Base-by-base conservation (phyloP, 2,797 vertebrate genomes). In the Arremon brunneinucha region DNA sequence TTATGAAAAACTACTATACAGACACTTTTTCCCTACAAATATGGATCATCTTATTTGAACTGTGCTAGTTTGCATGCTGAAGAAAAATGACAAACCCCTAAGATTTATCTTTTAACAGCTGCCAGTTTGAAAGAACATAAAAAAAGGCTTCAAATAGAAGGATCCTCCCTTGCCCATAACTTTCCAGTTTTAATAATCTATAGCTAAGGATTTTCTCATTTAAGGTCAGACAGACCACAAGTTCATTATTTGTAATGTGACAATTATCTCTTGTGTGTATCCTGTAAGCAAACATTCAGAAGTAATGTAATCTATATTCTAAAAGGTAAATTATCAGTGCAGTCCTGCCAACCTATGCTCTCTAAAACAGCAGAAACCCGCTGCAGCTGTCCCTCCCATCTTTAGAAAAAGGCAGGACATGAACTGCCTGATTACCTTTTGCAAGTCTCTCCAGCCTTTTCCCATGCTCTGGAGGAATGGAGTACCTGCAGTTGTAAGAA, bases 371-470 rank as follows among this genome's bases (percentile, higher is more conserved):
- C 32, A 60, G 34, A 89, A 76, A 60, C 32, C 50, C 2, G 3
- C 6, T 60, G 72, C 4, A 9, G 59, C 10, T 39, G 14, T 43
- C 26, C 75, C 67, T 35, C 22, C 60, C 39, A 62, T 12, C 9
- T 34, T 72, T 46, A 1, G 3, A 46, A 89, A 82, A 72, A 78
- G 6, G 35, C 17, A 76, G 6, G 39, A 60, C 23, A 56, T 11
- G 6, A 89, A 82, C 7, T 24, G 12, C 14, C 15, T 3, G 6
- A n/a, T 87, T 98, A 99, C 99, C 99, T 98, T 99, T 99, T 69
- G 99, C 99, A 11, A 99, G 98, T 49, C 99, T 98, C 83, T 99
- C 99, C 95, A 99, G 90, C 28, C 99, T 97, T 87, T 99, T 99
- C 69, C 99, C 99, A 2, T 99, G 99, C 89, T 99, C 99, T 35